These are phyloP conservation scores for Motacilla alba DNA, from an alignment of 2,113 vertebrate species.

Conservation along the genomic window DNA sequence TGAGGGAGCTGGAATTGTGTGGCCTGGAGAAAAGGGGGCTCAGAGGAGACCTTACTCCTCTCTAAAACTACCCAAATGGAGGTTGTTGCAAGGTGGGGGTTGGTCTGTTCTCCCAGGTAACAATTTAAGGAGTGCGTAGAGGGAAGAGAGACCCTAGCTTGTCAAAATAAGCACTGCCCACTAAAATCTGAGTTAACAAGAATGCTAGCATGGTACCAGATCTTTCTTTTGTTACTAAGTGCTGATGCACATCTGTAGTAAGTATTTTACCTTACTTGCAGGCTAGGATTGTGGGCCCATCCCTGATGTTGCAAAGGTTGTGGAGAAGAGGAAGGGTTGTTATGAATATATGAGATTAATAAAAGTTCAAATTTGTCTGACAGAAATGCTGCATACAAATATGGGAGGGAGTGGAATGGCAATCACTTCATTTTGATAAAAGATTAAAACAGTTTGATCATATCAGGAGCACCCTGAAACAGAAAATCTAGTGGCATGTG, in stretches of 20 bases:
- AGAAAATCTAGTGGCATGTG: background rate
- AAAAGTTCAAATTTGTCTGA: background rate
- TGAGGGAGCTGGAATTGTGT: background rate
- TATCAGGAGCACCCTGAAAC: background rate
- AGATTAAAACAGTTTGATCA: constrained; percentile 13
- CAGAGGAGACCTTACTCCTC: background rate
- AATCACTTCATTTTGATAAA: constrained; percentile 20
- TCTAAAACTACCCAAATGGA: background rate
- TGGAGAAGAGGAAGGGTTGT: background rate
- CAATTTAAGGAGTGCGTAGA: background rate
- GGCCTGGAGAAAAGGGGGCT: background rate
- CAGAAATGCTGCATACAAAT: background rate
- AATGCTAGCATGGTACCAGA: background rate
- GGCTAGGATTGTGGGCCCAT: background rate
- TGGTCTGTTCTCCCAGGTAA: background rate
- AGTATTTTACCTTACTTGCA: background rate
- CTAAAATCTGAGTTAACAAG: background rate
- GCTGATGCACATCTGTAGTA: background rate
- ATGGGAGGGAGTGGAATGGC: background rate
- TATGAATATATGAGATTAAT: background rate
- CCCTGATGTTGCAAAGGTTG: background rate
- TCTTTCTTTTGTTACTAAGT: background rate
- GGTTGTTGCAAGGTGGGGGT: rapidly evolving
- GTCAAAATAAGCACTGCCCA: background rate
- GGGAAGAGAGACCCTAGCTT: background rate